Conservation (phyloP, 2,888 invertebrate species). For the Pyrrhosoma nymphula region DNA sequence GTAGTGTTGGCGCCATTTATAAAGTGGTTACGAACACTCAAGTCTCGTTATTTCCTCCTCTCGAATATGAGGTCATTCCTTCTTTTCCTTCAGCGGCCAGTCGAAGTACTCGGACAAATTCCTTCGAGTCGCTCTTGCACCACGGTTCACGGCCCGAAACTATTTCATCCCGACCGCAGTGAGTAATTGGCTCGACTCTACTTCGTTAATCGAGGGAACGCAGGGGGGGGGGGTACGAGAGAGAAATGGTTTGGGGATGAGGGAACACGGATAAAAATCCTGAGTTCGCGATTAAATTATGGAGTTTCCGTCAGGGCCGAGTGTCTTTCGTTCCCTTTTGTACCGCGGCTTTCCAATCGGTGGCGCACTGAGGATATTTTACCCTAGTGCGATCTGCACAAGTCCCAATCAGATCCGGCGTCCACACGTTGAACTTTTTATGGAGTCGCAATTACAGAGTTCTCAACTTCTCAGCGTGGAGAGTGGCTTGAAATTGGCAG, state of each 20-base stretch:
- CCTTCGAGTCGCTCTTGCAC: neutral
- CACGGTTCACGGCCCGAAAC: neutral
- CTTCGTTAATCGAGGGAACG: neutral
- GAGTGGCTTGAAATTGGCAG: neutral
- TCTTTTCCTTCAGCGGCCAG: neutral
- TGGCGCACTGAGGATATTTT: neutral
- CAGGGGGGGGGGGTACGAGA: neutral
- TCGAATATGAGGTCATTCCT: neutral
- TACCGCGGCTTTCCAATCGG: neutral
- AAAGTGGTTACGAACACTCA: no score
- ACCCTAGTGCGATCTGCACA: neutral
- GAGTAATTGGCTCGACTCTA: neutral
- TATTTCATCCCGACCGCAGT: neutral
- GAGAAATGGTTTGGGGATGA: no score
- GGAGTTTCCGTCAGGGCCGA: neutral
- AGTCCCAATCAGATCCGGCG: neutral
- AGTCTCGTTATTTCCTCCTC: neutral
- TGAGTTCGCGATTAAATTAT: constrained; percentile 15
- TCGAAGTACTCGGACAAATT: neutral
- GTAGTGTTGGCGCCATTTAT: no score
- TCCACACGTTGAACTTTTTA: neutral
- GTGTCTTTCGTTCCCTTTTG: neutral
- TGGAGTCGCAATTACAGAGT: neutral
- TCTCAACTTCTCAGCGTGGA: neutral
- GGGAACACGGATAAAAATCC: neutral